A percentile compares a stretch with the other conserved stretches of the same genome.
Conservation (phyloP, 2,888 invertebrate species). For the Ditylenchus weischeri region DNA sequence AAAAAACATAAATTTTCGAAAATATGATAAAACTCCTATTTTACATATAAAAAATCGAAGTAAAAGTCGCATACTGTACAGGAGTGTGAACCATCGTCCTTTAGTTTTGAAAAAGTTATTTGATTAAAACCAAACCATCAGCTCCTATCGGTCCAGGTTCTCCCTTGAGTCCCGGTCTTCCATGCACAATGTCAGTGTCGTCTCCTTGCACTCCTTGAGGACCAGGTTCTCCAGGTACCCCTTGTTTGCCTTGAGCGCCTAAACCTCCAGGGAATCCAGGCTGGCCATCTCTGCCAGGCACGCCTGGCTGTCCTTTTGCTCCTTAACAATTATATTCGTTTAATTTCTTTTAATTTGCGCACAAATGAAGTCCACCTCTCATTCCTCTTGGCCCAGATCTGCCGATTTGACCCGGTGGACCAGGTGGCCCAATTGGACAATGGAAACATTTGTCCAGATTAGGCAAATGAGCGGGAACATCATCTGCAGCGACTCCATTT, state of each 20-base stretch:
- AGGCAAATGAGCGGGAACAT: slow-evolving; percentile 50
- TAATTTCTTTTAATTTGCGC: neutral
- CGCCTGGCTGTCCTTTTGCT: slow-evolving; percentile 48
- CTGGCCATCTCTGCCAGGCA: slow-evolving; percentile 53
- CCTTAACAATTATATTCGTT: slow-evolving; percentile 26
- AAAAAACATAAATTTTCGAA: no score
- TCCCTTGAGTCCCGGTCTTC: slow-evolving; percentile 22
- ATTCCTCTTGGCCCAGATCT: slow-evolving; percentile 54
- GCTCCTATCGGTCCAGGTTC: slow-evolving; percentile 19
- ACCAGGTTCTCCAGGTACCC: slow-evolving; percentile 18
- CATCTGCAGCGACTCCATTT: slow-evolving; percentile 47
- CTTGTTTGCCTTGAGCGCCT: slow-evolving; percentile 22
- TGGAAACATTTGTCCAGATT: slow-evolving; percentile 53
- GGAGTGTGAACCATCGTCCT: no score
- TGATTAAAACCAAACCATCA: slow-evolving; percentile 2
- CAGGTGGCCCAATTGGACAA: slow-evolving; percentile 52
- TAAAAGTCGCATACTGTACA: no score
- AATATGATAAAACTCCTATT: no score
- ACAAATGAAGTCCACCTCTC: slow-evolving; percentile 16
- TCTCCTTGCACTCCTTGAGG: slow-evolving; percentile 24
- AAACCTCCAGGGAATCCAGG: slow-evolving; percentile 39
- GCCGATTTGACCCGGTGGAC: slow-evolving; percentile 48
- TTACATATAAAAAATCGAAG: no score
- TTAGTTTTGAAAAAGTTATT: no score
- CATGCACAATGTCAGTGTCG: slow-evolving; percentile 22